Base-by-base conservation (phyloP, 1,140 invertebrate species). In the Samia ricini region DNA sequence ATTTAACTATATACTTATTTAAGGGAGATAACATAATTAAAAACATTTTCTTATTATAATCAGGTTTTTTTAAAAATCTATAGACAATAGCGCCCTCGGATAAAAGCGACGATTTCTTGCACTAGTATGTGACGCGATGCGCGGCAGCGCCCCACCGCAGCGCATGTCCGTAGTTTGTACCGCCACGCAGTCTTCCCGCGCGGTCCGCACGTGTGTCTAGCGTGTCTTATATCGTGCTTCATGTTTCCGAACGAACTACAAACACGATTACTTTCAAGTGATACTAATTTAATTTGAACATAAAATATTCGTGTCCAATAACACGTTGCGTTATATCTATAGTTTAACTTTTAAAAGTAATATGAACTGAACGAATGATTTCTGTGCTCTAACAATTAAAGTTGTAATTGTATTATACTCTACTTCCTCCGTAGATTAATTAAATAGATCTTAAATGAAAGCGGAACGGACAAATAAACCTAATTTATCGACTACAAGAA, bases 181-280 rank as follows among this genome's bases (percentile, higher is more conserved):
- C 86, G 87, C 87, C 87, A 89, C 87, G 87, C 87, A 89, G 87
- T 89, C 87, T 89, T 89, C 83, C 84, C 85, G 85, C 87, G 87
- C 84, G 80, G 74, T 56, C 76, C 85, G 79, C 85, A 87, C 87
- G 84, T 89, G 87, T 78, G 75, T 78, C 79, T 81, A 84, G 83
- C 79, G 82, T 81, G 75, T 74, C 70, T 76, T 70, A 76, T 71
- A 77, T 64, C 64, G 66, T 64, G 61, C 68, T 65, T 56, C 61
- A 66, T 61, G 61, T 71, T 71, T 68, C 70, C 71, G 74, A 72
- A 72, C 63, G 65, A 77, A 72, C 67, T 75, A 58, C 51, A 76
- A 74, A 67, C 71, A 77, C 68, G 60, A 63, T 68, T 71, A 71
- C 74, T 52, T 64, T 56, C 56, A 63, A 66, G 68, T 66, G 63